Percentiles rank a stretch among this genome's conserved stretches.
These are phyloP conservation scores for Euwallacea similis DNA, from an alignment of 1,140 invertebrate species.

Conservation along the genomic window DNA sequence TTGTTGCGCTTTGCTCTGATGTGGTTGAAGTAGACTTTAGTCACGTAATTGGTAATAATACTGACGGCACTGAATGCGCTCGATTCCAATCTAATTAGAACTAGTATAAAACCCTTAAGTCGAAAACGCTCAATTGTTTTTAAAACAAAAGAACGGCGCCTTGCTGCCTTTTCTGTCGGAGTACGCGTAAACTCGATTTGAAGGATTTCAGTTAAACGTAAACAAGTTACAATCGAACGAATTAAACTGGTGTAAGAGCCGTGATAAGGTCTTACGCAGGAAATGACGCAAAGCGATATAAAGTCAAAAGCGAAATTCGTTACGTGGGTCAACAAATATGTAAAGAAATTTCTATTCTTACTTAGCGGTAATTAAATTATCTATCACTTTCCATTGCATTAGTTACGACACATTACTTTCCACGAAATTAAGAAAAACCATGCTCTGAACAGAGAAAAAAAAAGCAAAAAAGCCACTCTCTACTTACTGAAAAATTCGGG, in stretches of 20 bases:
- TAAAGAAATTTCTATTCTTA: not conserved
- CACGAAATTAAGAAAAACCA: not conserved
- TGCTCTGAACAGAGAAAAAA: not conserved
- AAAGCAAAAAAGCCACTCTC: not conserved
- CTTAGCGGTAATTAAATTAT: not conserved
- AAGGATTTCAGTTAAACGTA: no score
- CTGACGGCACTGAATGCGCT: no score
- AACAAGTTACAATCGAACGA: no score
- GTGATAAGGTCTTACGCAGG: conserved; percentile 12
- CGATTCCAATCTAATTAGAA: no score
- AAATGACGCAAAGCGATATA: conserved; percentile 12
- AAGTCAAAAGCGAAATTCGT: conserved; percentile 2
- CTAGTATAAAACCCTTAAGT: no score
- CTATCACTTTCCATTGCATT: not conserved
- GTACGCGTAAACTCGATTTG: no score
- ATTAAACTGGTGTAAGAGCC: not conserved
- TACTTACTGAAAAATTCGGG: no score
- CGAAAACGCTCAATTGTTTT: not conserved
- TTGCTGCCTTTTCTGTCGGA: not conserved
- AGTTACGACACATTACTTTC: not conserved
- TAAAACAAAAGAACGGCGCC: not conserved
- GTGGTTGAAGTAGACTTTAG: no score
- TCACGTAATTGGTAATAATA: no score
- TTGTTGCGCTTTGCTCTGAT: no score
- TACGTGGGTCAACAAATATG: conserved; percentile 4